These are phyloP conservation scores for Grapholita molesta DNA, from an alignment of 1,140 invertebrate genomes.

Conservation along the genomic window DNA sequence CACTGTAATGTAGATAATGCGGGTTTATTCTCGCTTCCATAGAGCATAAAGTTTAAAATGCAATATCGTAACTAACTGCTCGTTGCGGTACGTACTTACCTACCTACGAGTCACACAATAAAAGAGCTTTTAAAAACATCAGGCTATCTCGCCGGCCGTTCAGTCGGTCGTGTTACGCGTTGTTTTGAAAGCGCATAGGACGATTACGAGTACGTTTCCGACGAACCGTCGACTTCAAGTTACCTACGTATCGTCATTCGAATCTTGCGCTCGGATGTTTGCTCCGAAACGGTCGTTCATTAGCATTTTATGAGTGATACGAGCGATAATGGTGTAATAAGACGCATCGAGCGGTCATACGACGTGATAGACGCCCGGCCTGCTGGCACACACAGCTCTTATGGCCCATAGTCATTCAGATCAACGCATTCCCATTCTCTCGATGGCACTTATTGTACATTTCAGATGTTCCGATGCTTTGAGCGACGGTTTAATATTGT, in stretches of 20 bases:
- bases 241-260: constrained; percentile 72
- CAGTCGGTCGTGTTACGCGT: constrained; percentile 62
- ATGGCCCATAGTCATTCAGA: constrained; percentile 57
- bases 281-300: constrained; percentile 71
- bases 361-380: constrained; percentile 64
- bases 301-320: constrained; percentile 77
- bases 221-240: constrained; percentile 72
- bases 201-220: constrained; percentile 71
- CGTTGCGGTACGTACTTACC: constrained; percentile 23
- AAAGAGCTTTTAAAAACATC: constrained; percentile 72
- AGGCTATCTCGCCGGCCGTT: constrained; percentile 55
- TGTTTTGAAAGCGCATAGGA: constrained; percentile 72
- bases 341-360: constrained; percentile 70
- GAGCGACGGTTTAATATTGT: constrained; percentile 45
- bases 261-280: constrained; percentile 76
- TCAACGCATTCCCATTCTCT: constrained; percentile 54
- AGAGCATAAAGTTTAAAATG: constrained; percentile 26
- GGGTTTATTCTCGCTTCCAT: neutral
- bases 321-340: constrained; percentile 75
- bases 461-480: constrained; percentile 47
- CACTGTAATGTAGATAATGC: constrained; percentile 1
- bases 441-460: constrained; percentile 57
- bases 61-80: constrained; percentile 18
- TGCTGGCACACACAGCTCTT: constrained; percentile 55
- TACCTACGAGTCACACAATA: constrained; percentile 50